Percentiles rank a stretch among this genome's conserved stretches.
These are phyloP conservation scores for Periphyllus acericola DNA, from an alignment of 2,888 invertebrate species.

Conservation along the genomic window DNA sequence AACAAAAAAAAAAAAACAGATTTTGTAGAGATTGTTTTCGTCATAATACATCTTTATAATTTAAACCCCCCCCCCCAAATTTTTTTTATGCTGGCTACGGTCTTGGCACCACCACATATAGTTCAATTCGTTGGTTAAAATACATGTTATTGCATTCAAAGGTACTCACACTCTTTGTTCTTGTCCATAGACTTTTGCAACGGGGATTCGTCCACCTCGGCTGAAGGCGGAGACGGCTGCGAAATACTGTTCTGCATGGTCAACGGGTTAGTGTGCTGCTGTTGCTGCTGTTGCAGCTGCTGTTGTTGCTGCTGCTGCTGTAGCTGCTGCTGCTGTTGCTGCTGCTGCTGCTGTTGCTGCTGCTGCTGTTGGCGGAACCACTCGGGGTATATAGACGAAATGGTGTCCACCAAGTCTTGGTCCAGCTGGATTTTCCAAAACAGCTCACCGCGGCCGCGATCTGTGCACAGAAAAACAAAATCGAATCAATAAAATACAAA, in stretches of 20 bases:
- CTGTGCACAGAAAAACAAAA: neutral
- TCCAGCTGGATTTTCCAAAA: constrained; percentile 94
- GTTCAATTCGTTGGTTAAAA: too few species aligned
- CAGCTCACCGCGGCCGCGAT: constrained; percentile 65
- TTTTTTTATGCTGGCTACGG: too few species aligned
- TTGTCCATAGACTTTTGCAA: constrained; percentile 93
- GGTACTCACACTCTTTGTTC: constrained; percentile 96
- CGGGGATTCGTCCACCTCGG: constrained; percentile 93
- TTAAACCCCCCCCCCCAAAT: too few species aligned
- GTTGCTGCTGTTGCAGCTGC: constrained; percentile 64
- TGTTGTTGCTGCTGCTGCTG: constrained; percentile 64
- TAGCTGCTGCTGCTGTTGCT: constrained; percentile 57
- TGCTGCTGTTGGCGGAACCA: constrained; percentile 79
- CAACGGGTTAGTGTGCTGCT: constrained; percentile 36
- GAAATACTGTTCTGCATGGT: constrained; percentile 59
- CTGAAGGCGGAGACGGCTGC: constrained; percentile 84
- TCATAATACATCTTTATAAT: too few species aligned
- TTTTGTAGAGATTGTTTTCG: too few species aligned
- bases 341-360: constrained; percentile 63
- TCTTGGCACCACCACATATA: too few species aligned
- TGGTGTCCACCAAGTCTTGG: constrained; percentile 90
- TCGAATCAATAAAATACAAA: neutral
- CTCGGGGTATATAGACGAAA: constrained; percentile 91
- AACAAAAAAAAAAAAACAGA: too few species aligned
- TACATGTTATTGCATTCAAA: too few species aligned